Evolutionary conservation across 2,888 invertebrate species (phyloP).

Genomic region (Sceliomorpha sp.): DNA sequence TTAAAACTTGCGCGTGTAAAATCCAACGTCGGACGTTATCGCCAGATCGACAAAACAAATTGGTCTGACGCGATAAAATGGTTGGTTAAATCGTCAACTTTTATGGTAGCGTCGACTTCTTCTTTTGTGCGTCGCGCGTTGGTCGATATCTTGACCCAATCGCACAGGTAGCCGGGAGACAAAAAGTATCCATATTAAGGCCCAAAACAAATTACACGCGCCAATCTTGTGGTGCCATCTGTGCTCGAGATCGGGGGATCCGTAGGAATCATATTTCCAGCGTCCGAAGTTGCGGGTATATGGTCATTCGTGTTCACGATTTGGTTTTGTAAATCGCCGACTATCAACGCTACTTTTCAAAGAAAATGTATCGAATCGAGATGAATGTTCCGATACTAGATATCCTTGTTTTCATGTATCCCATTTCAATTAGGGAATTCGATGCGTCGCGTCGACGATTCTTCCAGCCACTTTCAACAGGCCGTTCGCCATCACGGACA

Average conservation of each 20-base stretch:
- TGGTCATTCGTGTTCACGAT: constrained; percentile 36
- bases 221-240: constrained; percentile 69
- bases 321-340: constrained; percentile 37
- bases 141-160: constrained; percentile 42
- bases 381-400: constrained; percentile 1
- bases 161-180: constrained; percentile 62
- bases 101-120: constrained; percentile 23
- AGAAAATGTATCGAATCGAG: constrained; percentile 8
- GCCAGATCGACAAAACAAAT: constrained; percentile 33
- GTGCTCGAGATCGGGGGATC: constrained; percentile 65
- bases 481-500: too few species aligned
- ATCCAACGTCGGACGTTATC: too few species aligned
- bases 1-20: too few species aligned
- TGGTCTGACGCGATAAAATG: constrained; percentile 23
- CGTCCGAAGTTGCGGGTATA: constrained; percentile 40
- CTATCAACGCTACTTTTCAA: constrained; percentile 1
- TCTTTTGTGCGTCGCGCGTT: constrained; percentile 15
- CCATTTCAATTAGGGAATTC: neutral
- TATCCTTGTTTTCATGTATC: neutral
- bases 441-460: too few species aligned
- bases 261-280: constrained; percentile 68
- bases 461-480: too few species aligned
- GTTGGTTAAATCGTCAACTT: constrained; percentile 42
- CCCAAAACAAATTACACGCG: constrained; percentile 68
- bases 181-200: constrained; percentile 69